A percentile compares a stretch with the other conserved stretches of the same genome.
Evolutionary conservation across 1,140 invertebrate genomes (phyloP).

Genomic region (Drosophila lacertosa): DNA sequence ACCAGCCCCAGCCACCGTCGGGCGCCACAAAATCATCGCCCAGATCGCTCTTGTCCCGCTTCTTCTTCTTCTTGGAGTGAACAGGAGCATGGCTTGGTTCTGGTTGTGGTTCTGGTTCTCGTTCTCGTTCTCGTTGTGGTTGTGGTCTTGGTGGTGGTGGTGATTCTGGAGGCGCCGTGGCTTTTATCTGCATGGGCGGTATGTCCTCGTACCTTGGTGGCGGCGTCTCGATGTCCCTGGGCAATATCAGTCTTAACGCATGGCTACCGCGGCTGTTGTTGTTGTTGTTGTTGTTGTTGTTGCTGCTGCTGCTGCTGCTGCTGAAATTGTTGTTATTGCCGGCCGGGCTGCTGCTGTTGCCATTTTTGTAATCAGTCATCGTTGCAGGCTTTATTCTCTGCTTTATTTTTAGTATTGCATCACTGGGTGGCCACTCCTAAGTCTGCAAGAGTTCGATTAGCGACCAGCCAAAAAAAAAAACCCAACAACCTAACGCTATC

Average conservation of each 20-base stretch:
- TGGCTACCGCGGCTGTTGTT: constrained; percentile 41
- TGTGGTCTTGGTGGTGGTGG: too few relatives aligned
- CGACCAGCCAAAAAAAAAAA: too few relatives aligned
- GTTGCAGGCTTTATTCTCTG: constrained; percentile 30
- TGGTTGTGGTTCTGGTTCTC: too few relatives aligned
- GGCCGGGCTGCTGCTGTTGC: constrained; percentile 23
- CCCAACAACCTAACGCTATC: too few relatives aligned
- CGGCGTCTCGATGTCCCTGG: constrained; percentile 37
- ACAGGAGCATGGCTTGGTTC: too few relatives aligned
- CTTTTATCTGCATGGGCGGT: constrained; percentile 15
- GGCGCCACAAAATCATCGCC: constrained; percentile 81
- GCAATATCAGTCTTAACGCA: constrained; percentile 43
- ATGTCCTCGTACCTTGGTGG: constrained; percentile 43
- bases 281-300: constrained; percentile 31
- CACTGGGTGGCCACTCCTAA: constrained; percentile 45
- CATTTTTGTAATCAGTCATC: constrained; percentile 67
- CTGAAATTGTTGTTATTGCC: constrained; percentile 10
- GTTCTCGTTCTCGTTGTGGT: too few relatives aligned
- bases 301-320: constrained; percentile 40
- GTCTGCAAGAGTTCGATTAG: constrained; percentile 15
- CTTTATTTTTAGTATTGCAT: constrained; percentile 39
- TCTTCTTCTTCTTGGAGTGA: constrained; percentile 73
- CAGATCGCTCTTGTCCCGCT: constrained; percentile 79
- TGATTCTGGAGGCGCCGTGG: constrained; percentile 5
- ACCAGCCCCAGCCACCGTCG: constrained; percentile 83